Evolutionary conservation across 2,797 vertebrate species (phyloP), one percentile per base, ranked within the genome.

Genomic region (Rhyacichthys aspro): DNA sequence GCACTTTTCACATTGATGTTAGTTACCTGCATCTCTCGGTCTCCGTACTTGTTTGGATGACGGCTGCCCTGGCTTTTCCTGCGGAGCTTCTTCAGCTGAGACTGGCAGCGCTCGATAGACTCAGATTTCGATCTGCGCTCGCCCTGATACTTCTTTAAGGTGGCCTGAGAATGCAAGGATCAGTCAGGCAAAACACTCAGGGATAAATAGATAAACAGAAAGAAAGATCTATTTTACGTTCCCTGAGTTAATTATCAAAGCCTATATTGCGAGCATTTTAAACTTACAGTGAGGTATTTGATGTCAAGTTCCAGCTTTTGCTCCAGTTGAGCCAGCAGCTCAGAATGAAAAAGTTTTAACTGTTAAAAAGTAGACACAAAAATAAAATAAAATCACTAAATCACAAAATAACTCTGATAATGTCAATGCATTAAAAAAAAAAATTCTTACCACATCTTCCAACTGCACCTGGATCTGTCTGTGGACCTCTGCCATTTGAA

Each of bases 401-500:
- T n/a, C n/a, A n/a, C 23, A 28, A 28, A 28, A 28, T 28, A 28
- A 28, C 23, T 5, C 23, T 28, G 1, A 28, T 1, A 28, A 28
- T 28, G 23, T 28, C 4, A 28, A 28, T 28, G 23, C 23, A 28
- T 28, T 28, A 5, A 2, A 2, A 23, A 23, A 23, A 23, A 23
- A 23, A 28, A 28, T 41, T 84, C 93, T 92, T 63, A 95, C 94
- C 88, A 93, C 92, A 15, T 95, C 94, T 47, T 94, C 94, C 83
- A 95, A 88, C 73, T 95, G 93, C 70, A 95, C 93, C 84, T 95
- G 94, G 47, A 95, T 94, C 85, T 95, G 94, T 42, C 93, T 86
- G 86, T 95, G 94, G n/a, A 95, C 94, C 84, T 95, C 94, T 0
- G 94, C 94, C 93, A 95, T 95, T 85, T 95, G 94, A 78, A 95